Percentiles rank a stretch among this genome's conserved stretches.
These are phyloP conservation scores for Danio rerio DNA, from an alignment of 2,113 vertebrate species.

Conservation along the genomic window DNA sequence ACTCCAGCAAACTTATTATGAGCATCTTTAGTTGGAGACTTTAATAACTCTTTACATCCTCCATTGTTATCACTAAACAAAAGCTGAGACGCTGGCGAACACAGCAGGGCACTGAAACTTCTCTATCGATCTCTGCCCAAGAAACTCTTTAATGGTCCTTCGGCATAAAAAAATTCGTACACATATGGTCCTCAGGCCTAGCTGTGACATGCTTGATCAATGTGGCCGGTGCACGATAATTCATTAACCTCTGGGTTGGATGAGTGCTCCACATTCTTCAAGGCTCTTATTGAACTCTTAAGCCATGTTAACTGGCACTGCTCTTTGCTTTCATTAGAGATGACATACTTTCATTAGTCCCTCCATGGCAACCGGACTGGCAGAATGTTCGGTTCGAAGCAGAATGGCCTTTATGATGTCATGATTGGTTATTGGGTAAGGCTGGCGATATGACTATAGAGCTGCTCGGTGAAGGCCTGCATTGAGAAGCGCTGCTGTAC, in stretches of 20 bases:
- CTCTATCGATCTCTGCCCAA: constrained; percentile 33
- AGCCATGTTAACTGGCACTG: constrained; percentile 31
- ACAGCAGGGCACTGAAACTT: constrained; percentile 40
- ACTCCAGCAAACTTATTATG: constrained; percentile 30
- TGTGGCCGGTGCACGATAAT: constrained; percentile 43
- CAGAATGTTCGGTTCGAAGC: constrained; percentile 19
- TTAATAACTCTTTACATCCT: constrained; percentile 34
- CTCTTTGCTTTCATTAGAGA: constrained; percentile 51
- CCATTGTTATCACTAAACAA: constrained; percentile 48
- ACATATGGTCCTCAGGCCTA: constrained; percentile 62
- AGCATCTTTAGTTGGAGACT: constrained; percentile 22
- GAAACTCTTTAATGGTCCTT: constrained; percentile 46
- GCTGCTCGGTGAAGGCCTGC: constrained; percentile 87
- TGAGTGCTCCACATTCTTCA: constrained; percentile 65
- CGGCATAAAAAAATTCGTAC: constrained; percentile 59
- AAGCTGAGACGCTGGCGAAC: constrained; percentile 20
- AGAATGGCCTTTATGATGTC: constrained; percentile 13
- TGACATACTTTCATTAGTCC: constrained; percentile 29
- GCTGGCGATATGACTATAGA: constrained; percentile 83
- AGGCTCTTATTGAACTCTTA: constrained; percentile 29
- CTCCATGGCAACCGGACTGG: constrained; percentile 18
- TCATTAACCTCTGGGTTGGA: constrained; percentile 52
- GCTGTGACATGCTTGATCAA: constrained; percentile 73
- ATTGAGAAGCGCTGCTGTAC: constrained; percentile 89
- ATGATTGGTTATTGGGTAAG: constrained; percentile 75